Evolutionary conservation across 2,888 invertebrate species (phyloP).

Genomic region (Pristionchus entomophagus): DNA sequence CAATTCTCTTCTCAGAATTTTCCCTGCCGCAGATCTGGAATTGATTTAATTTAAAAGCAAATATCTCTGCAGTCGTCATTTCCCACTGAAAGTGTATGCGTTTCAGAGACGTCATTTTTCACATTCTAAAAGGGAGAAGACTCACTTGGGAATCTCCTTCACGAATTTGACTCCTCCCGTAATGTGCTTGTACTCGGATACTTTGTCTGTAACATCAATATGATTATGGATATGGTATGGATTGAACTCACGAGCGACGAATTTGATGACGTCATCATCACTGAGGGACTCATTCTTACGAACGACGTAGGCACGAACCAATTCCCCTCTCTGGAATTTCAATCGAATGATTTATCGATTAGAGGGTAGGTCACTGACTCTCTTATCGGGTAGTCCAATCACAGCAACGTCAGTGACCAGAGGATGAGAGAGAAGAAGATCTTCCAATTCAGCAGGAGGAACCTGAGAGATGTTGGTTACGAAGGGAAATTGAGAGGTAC

Average conservation of each 20-base stretch:
- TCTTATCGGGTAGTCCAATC: slow-evolving; percentile 84
- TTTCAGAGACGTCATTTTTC: slow-evolving; percentile 73
- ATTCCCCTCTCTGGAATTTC: slow-evolving; percentile 72
- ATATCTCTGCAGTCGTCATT: too few species aligned
- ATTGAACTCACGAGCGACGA: slow-evolving; percentile 49
- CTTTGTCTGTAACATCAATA: slow-evolving; percentile 27
- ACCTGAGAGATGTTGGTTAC: slow-evolving; percentile 78
- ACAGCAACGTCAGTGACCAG: slow-evolving; percentile 87
- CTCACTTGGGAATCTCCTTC: slow-evolving; percentile 84
- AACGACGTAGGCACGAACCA: slow-evolving; percentile 76
- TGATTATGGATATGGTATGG: background rate
- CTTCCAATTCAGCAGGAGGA: slow-evolving; percentile 90
- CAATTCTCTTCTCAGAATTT: slow-evolving; percentile 36
- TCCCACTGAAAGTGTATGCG: too few species aligned
- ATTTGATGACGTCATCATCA: slow-evolving; percentile 51
- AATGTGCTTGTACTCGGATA: slow-evolving; percentile 81
- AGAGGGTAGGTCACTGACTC: background rate
- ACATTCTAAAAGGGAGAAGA: background rate
- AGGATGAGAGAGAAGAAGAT: slow-evolving; percentile 84
- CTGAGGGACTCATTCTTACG: slow-evolving; percentile 34
- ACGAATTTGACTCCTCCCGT: slow-evolving; percentile 83
- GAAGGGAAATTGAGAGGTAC: background rate
- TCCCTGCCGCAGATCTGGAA: slow-evolving; percentile 40
- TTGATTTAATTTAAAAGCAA: background rate
- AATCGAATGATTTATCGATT: background rate